Conservation (phyloP, 2,888 invertebrate species). For the Zaprionus lineosus region DNA sequence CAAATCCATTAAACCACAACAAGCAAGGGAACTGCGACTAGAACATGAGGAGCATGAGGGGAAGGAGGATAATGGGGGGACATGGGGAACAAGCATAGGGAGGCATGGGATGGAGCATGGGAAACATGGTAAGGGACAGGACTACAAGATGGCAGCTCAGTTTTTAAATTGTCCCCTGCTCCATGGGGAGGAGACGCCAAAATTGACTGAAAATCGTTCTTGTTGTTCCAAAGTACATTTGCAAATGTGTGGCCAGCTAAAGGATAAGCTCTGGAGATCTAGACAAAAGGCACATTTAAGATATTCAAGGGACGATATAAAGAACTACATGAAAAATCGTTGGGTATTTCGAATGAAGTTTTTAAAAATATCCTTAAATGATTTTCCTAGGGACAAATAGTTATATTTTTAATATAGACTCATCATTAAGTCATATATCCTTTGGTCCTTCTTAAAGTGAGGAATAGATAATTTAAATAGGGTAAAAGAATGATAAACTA, state of each 20-base stretch:
- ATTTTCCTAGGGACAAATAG: no score
- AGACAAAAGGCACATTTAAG: no score
- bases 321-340: no score
- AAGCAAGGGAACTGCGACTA: constrained; percentile 44
- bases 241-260: constrained; percentile 34
- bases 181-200: constrained; percentile 38
- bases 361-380: constrained; percentile 5
- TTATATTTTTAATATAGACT: no score
- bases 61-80: background rate
- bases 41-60: background rate
- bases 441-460: no score
- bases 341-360: no score
- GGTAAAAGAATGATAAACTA: no score
- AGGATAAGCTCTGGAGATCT: constrained; percentile 47
- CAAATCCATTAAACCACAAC: constrained; percentile 79
- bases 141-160: constrained; percentile 8
- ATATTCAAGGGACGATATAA: no score
- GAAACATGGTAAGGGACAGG: background rate
- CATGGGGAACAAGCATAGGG: background rate
- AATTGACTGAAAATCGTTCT: constrained; percentile 70
- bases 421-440: no score
- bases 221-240: constrained; percentile 37
- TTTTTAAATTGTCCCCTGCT: constrained; percentile 34
- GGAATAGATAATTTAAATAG: no score
- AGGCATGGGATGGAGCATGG: no score